These are phyloP conservation scores for Trichopria drosophilae DNA, from an alignment of 2,888 invertebrate genomes.

Conservation along the genomic window DNA sequence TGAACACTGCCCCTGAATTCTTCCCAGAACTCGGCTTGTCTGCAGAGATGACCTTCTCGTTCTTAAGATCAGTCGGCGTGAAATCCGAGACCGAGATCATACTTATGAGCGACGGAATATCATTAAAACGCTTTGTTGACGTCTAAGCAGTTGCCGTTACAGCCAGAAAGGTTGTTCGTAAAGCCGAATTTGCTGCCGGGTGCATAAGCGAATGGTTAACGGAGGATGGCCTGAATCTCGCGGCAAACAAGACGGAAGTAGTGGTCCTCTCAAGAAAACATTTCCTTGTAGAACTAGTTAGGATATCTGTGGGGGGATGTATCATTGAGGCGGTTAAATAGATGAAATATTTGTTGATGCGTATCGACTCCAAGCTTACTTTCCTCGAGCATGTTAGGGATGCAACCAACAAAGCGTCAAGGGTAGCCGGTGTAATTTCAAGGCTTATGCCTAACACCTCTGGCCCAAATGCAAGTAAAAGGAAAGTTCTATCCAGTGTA, in stretches of 20 bases:
- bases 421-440: neutral
- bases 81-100: too few species aligned
- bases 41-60: too few species aligned
- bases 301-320: neutral
- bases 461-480: neutral
- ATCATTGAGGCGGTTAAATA: conserved; percentile 23
- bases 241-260: conserved; percentile 30
- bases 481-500: neutral
- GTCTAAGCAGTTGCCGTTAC: too few species aligned
- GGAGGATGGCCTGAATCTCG: conserved; percentile 24
- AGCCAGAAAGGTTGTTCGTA: too few species aligned
- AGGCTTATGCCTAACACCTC: neutral
- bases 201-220: conserved; percentile 30
- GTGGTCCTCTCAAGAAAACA: conserved; percentile 24
- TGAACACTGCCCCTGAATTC: too few species aligned
- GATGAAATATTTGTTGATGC: conserved; percentile 31
- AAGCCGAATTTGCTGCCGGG: too few species aligned
- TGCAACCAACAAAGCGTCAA: neutral
- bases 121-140: too few species aligned
- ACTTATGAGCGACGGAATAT: too few species aligned
- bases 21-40: too few species aligned
- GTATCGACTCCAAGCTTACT: conserved; percentile 21
- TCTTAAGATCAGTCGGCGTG: too few species aligned
- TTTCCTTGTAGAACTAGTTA: neutral
- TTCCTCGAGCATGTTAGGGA: conserved; percentile 27